A percentile compares a stretch with the other conserved stretches of the same genome.
These are phyloP conservation scores for Eulemur albifrons DNA, from an alignment of 2,797 vertebrate genomes.

Conservation along the genomic window DNA sequence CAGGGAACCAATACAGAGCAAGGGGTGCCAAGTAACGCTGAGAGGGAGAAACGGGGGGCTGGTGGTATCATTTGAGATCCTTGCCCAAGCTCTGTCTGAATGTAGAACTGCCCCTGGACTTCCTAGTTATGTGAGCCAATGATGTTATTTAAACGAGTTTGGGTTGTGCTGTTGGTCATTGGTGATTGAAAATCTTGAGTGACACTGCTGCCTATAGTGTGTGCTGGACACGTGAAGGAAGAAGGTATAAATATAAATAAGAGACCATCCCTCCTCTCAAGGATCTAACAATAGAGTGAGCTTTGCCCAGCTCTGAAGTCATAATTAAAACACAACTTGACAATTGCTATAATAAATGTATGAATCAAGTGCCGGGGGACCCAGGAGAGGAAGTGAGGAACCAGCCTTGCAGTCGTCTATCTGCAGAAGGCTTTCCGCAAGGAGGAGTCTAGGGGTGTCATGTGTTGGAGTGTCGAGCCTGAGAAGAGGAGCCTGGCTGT, in stretches of 20 bases:
- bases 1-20: background rate
- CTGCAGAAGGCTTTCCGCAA: background rate
- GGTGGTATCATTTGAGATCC: too few relatives aligned
- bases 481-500: background rate
- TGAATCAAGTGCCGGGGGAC: background rate
- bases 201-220: background rate
- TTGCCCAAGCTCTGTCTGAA: background rate
- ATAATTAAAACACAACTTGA: background rate
- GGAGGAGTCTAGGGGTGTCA: background rate
- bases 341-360: background rate
- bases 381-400: background rate
- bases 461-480: too few relatives aligned
- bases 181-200: background rate
- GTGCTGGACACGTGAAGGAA: background rate
- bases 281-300: background rate
- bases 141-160: background rate
- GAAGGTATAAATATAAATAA: background rate
- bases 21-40: background rate
- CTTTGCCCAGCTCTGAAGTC: background rate
- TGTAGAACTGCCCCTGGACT: background rate
- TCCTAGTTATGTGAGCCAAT: background rate
- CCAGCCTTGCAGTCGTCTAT: background rate
- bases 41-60: background rate
- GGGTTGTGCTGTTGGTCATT: background rate
- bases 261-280: background rate